phyloP scores from a whole-genome alignment of 2,797 vertebrate species.

The Astyanax mexicanus region DNA sequence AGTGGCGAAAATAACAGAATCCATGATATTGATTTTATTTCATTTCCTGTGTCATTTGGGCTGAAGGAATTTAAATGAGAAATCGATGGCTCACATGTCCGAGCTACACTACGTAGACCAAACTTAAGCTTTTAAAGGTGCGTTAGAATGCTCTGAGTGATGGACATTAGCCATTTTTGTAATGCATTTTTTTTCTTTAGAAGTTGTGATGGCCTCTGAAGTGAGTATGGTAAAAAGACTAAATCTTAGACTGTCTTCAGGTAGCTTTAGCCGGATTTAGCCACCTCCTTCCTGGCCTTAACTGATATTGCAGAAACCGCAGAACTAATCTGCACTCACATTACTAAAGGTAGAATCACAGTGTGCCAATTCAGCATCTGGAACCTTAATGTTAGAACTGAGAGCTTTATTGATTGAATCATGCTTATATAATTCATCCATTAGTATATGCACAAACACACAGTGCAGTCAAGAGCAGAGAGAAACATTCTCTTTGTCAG shows the following conservation, averaged over 20 bases:
- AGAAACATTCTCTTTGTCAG: no score
- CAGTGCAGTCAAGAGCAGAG: neutral
- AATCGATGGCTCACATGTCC: constrained; percentile 30
- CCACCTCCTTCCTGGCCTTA: neutral
- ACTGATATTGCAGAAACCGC: neutral
- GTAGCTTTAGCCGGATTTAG: neutral
- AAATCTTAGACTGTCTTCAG: neutral
- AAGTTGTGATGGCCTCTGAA: neutral
- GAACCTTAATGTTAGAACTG: constrained; percentile 1
- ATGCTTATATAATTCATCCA: neutral
- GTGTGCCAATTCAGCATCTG: neutral
- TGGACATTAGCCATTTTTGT: neutral
- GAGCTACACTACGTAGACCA: constrained; percentile 6
- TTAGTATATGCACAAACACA: neutral
- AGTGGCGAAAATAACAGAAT: constrained; percentile 30
- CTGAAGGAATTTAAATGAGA: constrained; percentile 54
- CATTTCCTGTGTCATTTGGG: constrained; percentile 50
- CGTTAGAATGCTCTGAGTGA: constrained; percentile 1
- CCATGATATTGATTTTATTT: constrained; percentile 50
- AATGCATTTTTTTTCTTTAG: neutral
- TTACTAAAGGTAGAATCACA: neutral
- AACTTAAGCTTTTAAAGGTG: constrained; percentile 11
- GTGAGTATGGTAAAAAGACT: neutral
- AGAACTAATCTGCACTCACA: neutral
- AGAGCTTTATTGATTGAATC: neutral